Conservation (phyloP, 2,797 vertebrate genomes). For the Staurois parvus region DNA sequence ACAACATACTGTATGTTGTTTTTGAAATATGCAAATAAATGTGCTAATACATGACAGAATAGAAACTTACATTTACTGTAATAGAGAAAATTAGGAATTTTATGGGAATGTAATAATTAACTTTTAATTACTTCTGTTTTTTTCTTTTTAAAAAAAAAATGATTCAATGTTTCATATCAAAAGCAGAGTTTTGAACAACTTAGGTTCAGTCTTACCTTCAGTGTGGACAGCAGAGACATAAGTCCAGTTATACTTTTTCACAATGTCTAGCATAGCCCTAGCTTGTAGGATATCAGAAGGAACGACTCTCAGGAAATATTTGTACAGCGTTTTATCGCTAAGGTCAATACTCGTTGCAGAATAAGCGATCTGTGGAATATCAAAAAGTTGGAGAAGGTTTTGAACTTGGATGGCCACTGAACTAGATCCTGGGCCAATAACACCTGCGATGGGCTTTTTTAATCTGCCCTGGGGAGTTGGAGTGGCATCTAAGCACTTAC, state of each 20-base stretch:
- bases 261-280: conserved; percentile 96
- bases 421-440: conserved; percentile 98
- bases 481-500: conserved; percentile 90
- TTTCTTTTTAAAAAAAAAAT: too few species aligned
- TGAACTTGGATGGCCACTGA: conserved; percentile 99
- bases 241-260: conserved; percentile 98
- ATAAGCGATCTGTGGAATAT: conserved; percentile 98
- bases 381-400: conserved; percentile 96
- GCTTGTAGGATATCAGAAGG: conserved; percentile 96
- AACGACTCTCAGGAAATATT: conserved; percentile 97
- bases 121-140: too few species aligned
- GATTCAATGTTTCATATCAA: too few species aligned
- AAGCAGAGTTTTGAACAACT: neutral
- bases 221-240: conserved; percentile 98
- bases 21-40: too few species aligned
- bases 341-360: conserved; percentile 98
- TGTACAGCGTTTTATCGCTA: conserved; percentile 97
- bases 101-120: too few species aligned
- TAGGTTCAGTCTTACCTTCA: conserved; percentile 84
- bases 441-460: conserved; percentile 96
- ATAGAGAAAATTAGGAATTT: too few species aligned
- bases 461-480: conserved; percentile 81
- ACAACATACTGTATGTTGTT: too few species aligned
- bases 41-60: too few species aligned
- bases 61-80: too few species aligned